Base-by-base conservation (phyloP, 2,797 vertebrate genomes). In the Heteromormyrus szaboi region DNA sequence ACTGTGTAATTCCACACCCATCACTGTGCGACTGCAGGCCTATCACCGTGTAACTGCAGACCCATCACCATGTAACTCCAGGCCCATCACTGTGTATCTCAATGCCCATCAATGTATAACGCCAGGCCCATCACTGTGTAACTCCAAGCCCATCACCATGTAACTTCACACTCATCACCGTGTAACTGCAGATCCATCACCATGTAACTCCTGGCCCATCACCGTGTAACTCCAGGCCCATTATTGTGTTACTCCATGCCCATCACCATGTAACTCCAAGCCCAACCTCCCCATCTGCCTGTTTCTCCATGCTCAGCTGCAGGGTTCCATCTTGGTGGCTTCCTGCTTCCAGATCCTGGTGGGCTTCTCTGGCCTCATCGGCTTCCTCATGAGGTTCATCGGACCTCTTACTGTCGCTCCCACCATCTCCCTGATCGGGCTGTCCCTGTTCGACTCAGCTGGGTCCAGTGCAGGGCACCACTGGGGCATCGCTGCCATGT, bases 381-480 rank as follows among this genome's bases (percentile, higher is more conserved):
- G 98, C 68, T 95, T 98, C 90, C 96, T 99, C 93, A 96, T 99
- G 97, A 95, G 95, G 89, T 99, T 98, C 93, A 99, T 99, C 0
- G 98, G 99, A 2, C 98, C 99, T 14, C 94, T 99, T 91, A 99
- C 99, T 88, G 98, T 99, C 1, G 97, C 98, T 48, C 99, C 98
- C 9, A 99, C 98, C 83, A 99, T 99, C 93, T 95, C 97, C 54
- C 96, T 98, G 85, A 98, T 99, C 84, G 97, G 97, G 0, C 94
- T 99, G 41, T 98, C 98, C 1, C 96, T 99, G 89, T 99, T 97
- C 87, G 96, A 97, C 76, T 97, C 97, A 0, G 97, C 97, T 0
- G 97, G 98, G 0, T 88, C 89, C 0, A 96, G 96, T 0, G 98
- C 98, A n/a, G 98, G 99, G 3, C 92, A 94, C 90, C 98, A 99